Evolutionary conservation across 2,113 vertebrate species (phyloP).

Genomic region (Embiotoca jacksoni): DNA sequence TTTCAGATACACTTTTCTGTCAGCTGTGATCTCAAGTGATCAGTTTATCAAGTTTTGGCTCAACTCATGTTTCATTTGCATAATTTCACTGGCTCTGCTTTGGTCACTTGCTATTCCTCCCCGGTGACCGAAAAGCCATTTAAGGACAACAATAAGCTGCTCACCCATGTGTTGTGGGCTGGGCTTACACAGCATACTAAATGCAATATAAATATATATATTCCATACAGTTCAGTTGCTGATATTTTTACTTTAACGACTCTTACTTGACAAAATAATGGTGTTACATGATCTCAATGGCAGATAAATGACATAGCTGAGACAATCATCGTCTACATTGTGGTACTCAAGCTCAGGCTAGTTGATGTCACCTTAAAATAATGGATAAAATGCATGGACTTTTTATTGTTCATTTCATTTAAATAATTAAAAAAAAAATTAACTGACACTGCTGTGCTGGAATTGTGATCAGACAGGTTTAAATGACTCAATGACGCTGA

Average conservation of each 20-base stretch:
- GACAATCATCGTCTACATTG: conserved; percentile 21
- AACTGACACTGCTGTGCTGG: conserved; percentile 14
- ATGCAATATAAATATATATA: conserved; percentile 16
- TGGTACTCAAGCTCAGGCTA: neutral
- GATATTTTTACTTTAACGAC: conserved; percentile 1
- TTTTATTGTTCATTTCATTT: conserved; percentile 24
- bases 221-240: neutral
- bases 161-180: conserved; percentile 26
- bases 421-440: neutral
- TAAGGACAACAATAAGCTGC: conserved; percentile 53
- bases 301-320: neutral
- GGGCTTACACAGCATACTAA: conserved; percentile 15
- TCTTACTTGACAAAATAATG: neutral
- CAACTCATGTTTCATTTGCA: neutral
- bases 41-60: neutral
- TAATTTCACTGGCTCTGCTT: neutral
- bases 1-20: neutral
- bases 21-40: neutral
- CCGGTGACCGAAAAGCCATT: conserved; percentile 12
- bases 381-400: conserved; percentile 14
- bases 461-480: conserved; percentile 58
- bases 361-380: neutral
- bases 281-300: neutral
- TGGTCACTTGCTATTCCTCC: conserved; percentile 18
- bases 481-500: conserved; percentile 31